These are phyloP conservation scores for Gonocerus acuteangulatus DNA, from an alignment of 2,888 invertebrate species.

Conservation along the genomic window DNA sequence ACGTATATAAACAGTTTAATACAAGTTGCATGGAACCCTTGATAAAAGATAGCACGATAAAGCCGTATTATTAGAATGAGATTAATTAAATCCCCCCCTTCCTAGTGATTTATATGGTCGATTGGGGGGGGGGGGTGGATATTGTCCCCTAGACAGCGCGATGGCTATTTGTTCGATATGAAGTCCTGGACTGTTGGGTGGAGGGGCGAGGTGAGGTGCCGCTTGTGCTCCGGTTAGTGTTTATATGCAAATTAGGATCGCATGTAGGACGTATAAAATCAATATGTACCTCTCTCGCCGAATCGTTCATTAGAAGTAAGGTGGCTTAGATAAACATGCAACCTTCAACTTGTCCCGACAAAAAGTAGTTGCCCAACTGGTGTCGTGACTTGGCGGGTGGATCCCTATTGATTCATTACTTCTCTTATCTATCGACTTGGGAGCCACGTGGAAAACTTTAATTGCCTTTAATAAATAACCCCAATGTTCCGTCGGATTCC, in stretches of 20 bases:
- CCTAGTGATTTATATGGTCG: too few relatives aligned
- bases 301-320: conserved; percentile 24
- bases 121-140: too few relatives aligned
- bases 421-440: conserved; percentile 25
- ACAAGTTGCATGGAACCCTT: too few relatives aligned
- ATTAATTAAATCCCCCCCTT: too few relatives aligned
- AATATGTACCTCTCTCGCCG: conserved; percentile 27
- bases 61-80: too few relatives aligned
- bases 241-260: conserved; percentile 34
- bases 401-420: conserved; percentile 22
- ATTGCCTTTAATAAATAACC: conserved; percentile 23
- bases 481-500: neutral
- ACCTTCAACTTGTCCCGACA: conserved; percentile 25
- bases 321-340: conserved; percentile 26
- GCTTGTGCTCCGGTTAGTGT: conserved; percentile 11
- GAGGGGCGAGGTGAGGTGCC: neutral
- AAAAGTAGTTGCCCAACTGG: conserved; percentile 20
- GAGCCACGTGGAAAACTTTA: conserved; percentile 15
- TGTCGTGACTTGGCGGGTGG: conserved; percentile 19
- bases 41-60: too few relatives aligned
- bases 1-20: too few relatives aligned
- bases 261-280: conserved; percentile 32
- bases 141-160: too few relatives aligned
- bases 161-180: too few relatives aligned
- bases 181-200: neutral